These are phyloP conservation scores for Halichoeres trimaculatus DNA, from an alignment of 2,113 vertebrate species.

Conservation along the genomic window DNA sequence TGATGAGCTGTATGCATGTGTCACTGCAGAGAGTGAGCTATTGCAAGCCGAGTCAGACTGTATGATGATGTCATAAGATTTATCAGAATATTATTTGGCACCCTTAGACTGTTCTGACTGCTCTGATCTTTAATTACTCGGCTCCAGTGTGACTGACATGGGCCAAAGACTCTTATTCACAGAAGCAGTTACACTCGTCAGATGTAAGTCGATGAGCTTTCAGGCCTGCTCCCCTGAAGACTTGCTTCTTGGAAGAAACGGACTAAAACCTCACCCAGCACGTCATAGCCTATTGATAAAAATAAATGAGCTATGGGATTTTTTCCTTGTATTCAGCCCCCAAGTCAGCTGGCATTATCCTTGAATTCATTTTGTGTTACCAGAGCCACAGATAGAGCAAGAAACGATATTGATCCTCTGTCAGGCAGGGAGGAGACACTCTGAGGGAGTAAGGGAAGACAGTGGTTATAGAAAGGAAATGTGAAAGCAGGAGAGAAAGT, in stretches of 20 bases:
- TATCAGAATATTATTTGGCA: background rate
- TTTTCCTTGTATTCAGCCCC: constrained; percentile 1
- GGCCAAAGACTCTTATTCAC: constrained; percentile 6
- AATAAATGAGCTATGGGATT: constrained; percentile 4
- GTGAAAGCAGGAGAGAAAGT: background rate
- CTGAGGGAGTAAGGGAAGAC: background rate
- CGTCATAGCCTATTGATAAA: constrained; percentile 16
- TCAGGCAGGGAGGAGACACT: constrained; percentile 14
- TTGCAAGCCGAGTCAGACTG: constrained; percentile 18
- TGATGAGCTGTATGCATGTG: constrained; percentile 44
- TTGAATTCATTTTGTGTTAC: constrained; percentile 32
- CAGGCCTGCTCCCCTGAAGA: constrained; percentile 6
- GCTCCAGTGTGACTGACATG: background rate
- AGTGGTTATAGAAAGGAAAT: background rate
- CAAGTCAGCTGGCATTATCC: constrained; percentile 27
- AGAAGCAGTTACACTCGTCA: background rate
- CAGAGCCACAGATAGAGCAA: constrained; percentile 7
- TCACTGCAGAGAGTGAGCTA: constrained; percentile 27
- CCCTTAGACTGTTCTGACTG: background rate
- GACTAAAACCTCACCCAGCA: constrained; percentile 18
- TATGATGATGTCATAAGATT: constrained; percentile 17
- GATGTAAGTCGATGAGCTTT: constrained; percentile 14
- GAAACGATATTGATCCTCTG: constrained; percentile 14
- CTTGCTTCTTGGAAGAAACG: constrained; percentile 7
- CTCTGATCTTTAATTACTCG: constrained; percentile 16